Evolutionary conservation across 2,797 vertebrate species (phyloP).

Genomic region (Lutjanus argentimaculatus): DNA sequence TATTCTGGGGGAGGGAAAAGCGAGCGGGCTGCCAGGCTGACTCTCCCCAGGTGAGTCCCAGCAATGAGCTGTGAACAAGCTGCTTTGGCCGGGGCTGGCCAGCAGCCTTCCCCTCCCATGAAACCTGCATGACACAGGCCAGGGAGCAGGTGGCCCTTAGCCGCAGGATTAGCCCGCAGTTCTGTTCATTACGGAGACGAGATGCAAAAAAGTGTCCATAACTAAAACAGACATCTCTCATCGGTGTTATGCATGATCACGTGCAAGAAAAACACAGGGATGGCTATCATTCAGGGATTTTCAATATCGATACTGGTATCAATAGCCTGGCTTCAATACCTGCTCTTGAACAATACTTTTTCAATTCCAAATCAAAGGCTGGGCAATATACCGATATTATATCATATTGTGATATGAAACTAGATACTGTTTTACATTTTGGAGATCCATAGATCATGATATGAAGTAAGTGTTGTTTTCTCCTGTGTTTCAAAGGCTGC

Average conservation of each 20-base stretch:
- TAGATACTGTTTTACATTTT: no score
- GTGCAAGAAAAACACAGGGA: no score
- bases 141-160: slow-evolving; percentile 80
- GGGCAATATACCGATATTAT: no score
- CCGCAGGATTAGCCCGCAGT: slow-evolving; percentile 66
- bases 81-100: slow-evolving; percentile 78
- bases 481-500: no score
- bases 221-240: slow-evolving; percentile 24
- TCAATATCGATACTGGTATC: no score
- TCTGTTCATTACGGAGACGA: slow-evolving; percentile 48
- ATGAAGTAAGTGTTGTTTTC: no score
- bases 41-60: slow-evolving; percentile 83
- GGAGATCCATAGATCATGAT: no score
- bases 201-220: slow-evolving; percentile 23
- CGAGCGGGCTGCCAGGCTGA: slow-evolving; percentile 70
- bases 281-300: no score
- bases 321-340: no score
- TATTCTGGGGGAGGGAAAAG: slow-evolving; percentile 55
- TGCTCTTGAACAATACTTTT: no score
- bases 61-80: slow-evolving; percentile 85
- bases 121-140: slow-evolving; percentile 73
- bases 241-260: not conserved
- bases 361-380: no score
- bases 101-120: slow-evolving; percentile 58
- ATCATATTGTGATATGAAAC: no score